Conservation (phyloP, 2,888 invertebrate species). For the Papilio gigon region DNA sequence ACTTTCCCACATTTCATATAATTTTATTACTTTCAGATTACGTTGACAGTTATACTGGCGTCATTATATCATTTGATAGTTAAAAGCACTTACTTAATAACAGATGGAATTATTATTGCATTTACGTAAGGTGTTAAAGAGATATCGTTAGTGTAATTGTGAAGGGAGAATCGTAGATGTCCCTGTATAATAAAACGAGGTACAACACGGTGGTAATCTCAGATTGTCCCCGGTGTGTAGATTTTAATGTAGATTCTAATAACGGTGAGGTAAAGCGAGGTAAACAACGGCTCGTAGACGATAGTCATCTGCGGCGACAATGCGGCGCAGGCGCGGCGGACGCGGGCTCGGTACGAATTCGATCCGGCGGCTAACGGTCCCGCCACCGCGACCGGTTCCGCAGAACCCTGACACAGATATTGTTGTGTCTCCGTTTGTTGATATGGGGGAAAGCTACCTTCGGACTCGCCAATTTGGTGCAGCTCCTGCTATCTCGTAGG, state of each 20-base stretch:
- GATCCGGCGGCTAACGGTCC: slow-evolving; percentile 39
- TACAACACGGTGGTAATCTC: slow-evolving; percentile 15
- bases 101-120: slow-evolving; percentile 3
- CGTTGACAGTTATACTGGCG: not conserved
- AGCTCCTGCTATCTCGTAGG: slow-evolving; percentile 14
- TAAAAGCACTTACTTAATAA: not conserved
- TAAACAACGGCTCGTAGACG: slow-evolving; percentile 36
- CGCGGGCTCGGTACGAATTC: slow-evolving; percentile 19
- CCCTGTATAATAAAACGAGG: slow-evolving; percentile 9
- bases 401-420: slow-evolving; percentile 50
- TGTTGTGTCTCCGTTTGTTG: slow-evolving; percentile 43
- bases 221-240: slow-evolving; percentile 38
- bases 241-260: slow-evolving; percentile 38
- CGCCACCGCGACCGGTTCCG: slow-evolving; percentile 41
- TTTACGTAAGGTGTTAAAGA: slow-evolving; percentile 19
- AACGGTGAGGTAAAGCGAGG: slow-evolving; percentile 36
- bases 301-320: slow-evolving; percentile 33
- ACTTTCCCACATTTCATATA: slow-evolving; percentile 7
- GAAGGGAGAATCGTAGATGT: not conserved
- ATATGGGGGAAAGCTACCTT: slow-evolving; percentile 51
- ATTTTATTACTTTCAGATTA: slow-evolving; percentile 24
- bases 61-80: slow-evolving; percentile 1
- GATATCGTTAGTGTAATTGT: slow-evolving; percentile 5
- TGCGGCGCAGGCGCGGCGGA: slow-evolving; percentile 8
- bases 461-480: slow-evolving; percentile 19